Evolutionary conservation across 1,140 invertebrate genomes (phyloP).

Genomic region (Hypothenemus hampei): DNA sequence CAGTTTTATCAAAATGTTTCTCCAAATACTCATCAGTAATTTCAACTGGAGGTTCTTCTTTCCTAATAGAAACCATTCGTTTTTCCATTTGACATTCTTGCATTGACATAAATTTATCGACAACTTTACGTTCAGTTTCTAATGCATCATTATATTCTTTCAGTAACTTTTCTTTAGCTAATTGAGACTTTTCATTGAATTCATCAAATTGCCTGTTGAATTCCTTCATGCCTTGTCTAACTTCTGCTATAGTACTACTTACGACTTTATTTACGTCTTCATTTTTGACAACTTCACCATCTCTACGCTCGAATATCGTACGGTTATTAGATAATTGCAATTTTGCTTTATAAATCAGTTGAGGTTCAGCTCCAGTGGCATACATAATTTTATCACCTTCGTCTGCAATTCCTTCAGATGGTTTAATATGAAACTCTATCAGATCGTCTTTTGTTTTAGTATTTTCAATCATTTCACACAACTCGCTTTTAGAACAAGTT

Average conservation of each 20-base stretch:
- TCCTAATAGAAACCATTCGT: not conserved
- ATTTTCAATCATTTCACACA: slow-evolving; percentile 21
- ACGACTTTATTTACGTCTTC: slow-evolving; percentile 29
- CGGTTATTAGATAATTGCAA: slow-evolving; percentile 29
- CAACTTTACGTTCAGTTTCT: slow-evolving; percentile 24
- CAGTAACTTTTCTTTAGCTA: slow-evolving; percentile 28
- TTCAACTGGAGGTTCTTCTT: slow-evolving; percentile 7
- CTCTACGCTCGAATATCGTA: slow-evolving; percentile 3
- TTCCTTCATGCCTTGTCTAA: slow-evolving; percentile 31
- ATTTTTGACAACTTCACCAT: slow-evolving; percentile 4
- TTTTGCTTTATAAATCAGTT: slow-evolving; percentile 25
- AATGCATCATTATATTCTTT: slow-evolving; percentile 32
- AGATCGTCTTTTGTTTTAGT: slow-evolving; percentile 13
- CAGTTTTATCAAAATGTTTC: slow-evolving; percentile 30
- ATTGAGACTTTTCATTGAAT: slow-evolving; percentile 30
- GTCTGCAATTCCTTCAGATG: slow-evolving; percentile 18
- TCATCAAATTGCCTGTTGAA: slow-evolving; percentile 33
- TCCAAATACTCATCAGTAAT: slow-evolving; percentile 27
- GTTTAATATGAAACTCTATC: slow-evolving; percentile 21
- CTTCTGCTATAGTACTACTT: slow-evolving; percentile 31
- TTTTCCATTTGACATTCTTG: not conserved
- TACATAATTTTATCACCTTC: slow-evolving; percentile 29
- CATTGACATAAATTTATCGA: slow-evolving; percentile 22
- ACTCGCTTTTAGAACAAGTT: slow-evolving; percentile 18
- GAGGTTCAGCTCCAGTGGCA: slow-evolving; percentile 8